These are phyloP conservation scores for Gallinago jamesoni DNA, from an alignment of 2,113 vertebrate genomes.

Conservation along the genomic window DNA sequence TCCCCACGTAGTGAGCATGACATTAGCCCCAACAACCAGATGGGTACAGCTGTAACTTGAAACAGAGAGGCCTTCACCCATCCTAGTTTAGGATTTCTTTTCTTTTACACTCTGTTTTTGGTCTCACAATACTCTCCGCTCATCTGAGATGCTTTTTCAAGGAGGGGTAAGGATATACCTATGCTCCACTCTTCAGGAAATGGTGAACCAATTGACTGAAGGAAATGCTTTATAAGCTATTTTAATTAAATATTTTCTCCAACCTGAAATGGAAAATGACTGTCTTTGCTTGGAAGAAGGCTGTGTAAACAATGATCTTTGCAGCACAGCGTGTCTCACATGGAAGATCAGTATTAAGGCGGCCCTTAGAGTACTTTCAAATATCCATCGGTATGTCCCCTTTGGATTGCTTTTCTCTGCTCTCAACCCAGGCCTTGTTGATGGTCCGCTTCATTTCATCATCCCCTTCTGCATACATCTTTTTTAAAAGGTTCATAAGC, in stretches of 20 bases:
- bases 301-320: conserved; percentile 68
- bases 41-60: neutral
- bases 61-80: neutral
- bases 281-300: conserved; percentile 67
- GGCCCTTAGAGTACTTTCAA: conserved; percentile 66
- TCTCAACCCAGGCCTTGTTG: conserved; percentile 98
- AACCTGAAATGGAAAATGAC: conserved; percentile 65
- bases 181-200: conserved; percentile 5
- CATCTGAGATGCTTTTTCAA: neutral
- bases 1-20: neutral
- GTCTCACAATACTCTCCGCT: neutral
- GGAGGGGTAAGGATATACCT: neutral
- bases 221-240: conserved; percentile 57
- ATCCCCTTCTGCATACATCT: conserved; percentile 95
- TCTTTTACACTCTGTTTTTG: neutral
- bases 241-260: conserved; percentile 78
- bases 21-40: neutral
- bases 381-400: conserved; percentile 84
- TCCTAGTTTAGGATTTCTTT: neutral
- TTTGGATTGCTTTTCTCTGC: conserved; percentile 92
- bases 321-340: conserved; percentile 60
- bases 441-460: conserved; percentile 98
- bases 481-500: conserved; percentile 94
- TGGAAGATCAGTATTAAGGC: conserved; percentile 64
- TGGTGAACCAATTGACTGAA: conserved; percentile 15